A percentile compares a stretch with the other conserved stretches of the same genome.
Conservation (phyloP, 2,113 vertebrate genomes). For the Elephantulus edwardii region DNA sequence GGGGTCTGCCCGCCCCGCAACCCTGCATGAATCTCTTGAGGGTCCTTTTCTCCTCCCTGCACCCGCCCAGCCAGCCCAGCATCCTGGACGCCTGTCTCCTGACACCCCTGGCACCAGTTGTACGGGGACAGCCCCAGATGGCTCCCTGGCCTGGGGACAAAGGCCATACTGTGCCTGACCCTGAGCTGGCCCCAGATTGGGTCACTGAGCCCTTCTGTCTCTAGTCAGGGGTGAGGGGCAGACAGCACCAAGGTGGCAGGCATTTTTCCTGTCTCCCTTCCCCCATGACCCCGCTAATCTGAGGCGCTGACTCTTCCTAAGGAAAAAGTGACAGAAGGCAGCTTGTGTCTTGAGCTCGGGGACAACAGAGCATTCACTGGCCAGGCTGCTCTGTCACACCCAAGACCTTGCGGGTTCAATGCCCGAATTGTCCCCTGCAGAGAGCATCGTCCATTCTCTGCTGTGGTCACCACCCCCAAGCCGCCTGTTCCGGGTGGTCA, state of each 20-base stretch:
- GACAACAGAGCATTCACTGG: conserved; percentile 69
- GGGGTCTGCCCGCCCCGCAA: neutral
- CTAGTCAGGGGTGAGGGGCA: conserved; percentile 53
- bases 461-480: too few relatives aligned
- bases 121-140: conserved; percentile 73
- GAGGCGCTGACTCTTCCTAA: conserved; percentile 66
- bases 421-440: conserved; percentile 63
- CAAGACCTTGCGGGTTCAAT: conserved; percentile 70
- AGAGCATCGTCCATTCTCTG: conserved; percentile 13
- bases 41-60: neutral
- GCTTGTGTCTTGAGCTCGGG: conserved; percentile 60
- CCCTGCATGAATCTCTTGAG: neutral
- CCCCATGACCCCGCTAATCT: conserved; percentile 44
- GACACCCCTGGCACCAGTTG: conserved; percentile 71
- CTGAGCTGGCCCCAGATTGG: conserved; percentile 54
- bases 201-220: conserved; percentile 75
- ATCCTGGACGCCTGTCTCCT: neutral
- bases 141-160: conserved; percentile 71
- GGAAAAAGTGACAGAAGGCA: conserved; percentile 68
- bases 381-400: conserved; percentile 59
- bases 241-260: conserved; percentile 73
- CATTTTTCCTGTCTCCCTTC: conserved; percentile 61
- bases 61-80: neutral
- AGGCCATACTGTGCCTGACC: conserved; percentile 72
- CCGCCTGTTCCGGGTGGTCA: too few relatives aligned